Evolutionary conservation across 2,888 invertebrate species (phyloP), one percentile per base, ranked within the genome.

Genomic region (Thymelicus acteon): DNA sequence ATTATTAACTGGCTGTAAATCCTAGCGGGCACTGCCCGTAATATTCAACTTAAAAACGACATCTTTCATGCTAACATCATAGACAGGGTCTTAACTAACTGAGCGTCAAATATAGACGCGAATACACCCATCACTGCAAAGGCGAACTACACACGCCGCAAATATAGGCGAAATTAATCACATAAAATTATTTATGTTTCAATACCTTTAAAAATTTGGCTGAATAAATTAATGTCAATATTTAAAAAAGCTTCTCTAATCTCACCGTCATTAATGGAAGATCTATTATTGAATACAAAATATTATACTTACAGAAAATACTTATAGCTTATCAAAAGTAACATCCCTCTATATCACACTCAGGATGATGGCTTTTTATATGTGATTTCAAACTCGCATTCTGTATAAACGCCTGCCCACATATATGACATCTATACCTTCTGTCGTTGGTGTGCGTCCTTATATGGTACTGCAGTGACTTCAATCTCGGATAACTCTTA

Each of bases 341-440:
- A 48, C 89, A 90, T 2, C 87, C 89, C 3, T 91, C 90, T 0
- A 92, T 84, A 76, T 91, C 92, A 75, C 91, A 92, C 58, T 92
- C 92, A 0, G 94, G 92, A 76, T 95, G 95, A 73, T 95, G 95
- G 7, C 90, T 94, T 67, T 95, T 95, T 64, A 95, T 93, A 80
- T 95, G 95, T 0, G 94, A 91, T 74, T 95, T 95, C 57, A 95
- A 77, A 74, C 95, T 95, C 0, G 95, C 92, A 64, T 95, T 94
- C 69, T 95, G 95, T 66, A 95, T 90, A 73, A 93, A 92, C 1
- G 92, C 92, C 73, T 92, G 92, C 0, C 90, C 93, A 74, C 92
- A 92, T 13, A 90, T 83, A 40, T 94, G 90, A 74, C 95, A 95
- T 0, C 94, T 81, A 68, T 94, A 95, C 7, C 95, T 84, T 24